Base-by-base conservation (phyloP, 2,797 vertebrate species). In the Pangasius mekongensis region DNA sequence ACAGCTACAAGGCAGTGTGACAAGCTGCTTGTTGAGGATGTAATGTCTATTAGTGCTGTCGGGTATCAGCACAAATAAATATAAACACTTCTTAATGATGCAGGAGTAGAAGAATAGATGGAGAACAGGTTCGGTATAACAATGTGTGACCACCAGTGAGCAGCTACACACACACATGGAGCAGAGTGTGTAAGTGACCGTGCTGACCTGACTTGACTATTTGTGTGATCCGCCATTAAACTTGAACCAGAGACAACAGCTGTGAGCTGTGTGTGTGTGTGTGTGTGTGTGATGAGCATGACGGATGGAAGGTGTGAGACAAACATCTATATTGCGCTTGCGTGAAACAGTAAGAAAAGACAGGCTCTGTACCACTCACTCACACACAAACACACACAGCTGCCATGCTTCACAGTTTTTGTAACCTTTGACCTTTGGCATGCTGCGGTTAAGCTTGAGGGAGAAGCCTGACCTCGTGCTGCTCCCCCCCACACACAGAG, bases 121-220 rank as follows among this genome's bases (percentile, higher is more conserved):
- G 62, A 86, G 73, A 66, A 78, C 85, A 49, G 73, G 85, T 64
- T 62, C 64, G 43, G 49, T 82, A 81, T 58, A 80, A 80, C 52
- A 78, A 30, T 47, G 76, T 86, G 85, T 86, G 62, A 86, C 58
- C 76, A 54, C 9, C 49, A 54, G 76, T n/a, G 27, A 76, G 73
- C 73, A 47, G 22, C 39, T 4, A 80, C 77, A 80, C 77, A 80
- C 76, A 89, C 92, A 90, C 90, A 93, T 91, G 54, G 47, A 90
- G 54, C 4, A 9, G 30, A 80, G 56, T 86, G 89, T 76, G 88
- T 87, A 49, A 82, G 52, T 62, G 86, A 13, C 66, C 67, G 39
- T 58, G 86, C 30, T 71, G 78, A 84, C 54, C 69, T 80, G 43
- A 74, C 83, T 86, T 16, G 39, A 83, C 56, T 43, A 83, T 64